Conservation (phyloP, 53 echinoderm and acorn worm genomes). For the Zoroaster sp. region DNA sequence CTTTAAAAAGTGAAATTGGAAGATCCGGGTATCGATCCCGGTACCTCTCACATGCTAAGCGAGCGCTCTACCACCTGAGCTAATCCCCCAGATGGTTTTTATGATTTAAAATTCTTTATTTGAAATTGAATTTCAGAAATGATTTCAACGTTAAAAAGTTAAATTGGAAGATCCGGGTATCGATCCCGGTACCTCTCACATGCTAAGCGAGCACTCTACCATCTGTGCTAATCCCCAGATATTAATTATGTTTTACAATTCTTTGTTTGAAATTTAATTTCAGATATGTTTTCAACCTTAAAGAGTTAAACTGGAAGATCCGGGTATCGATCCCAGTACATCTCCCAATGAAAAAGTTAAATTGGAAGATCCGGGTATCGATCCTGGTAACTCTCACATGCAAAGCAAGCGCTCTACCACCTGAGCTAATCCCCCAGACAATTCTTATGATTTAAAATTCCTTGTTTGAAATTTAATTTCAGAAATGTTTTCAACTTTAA, state of each 20-base stretch:
- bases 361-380: too few relatives aligned
- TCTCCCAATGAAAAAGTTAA: slow-evolving; percentile 28
- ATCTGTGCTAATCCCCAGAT: neutral
- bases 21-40: neutral
- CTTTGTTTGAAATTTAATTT: too few relatives aligned
- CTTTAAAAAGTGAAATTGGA: neutral
- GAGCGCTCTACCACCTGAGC: neutral
- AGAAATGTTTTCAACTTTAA: too few relatives aligned
- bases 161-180: neutral
- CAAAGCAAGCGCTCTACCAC: neutral
- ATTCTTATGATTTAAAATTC: neutral
- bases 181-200: neutral
- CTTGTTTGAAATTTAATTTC: too few relatives aligned
- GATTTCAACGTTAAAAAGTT: too few relatives aligned
- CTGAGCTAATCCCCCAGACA: neutral
- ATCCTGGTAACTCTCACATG: neutral
- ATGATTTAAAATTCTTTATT: neutral
- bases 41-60: neutral
- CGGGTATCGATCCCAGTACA: slow-evolving; percentile 45
- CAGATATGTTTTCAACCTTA: neutral
- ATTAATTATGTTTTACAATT: too few relatives aligned
- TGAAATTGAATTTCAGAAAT: too few relatives aligned
- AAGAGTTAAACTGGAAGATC: neutral
- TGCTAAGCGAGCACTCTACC: neutral
- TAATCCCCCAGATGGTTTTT: neutral